These are phyloP conservation scores for Yponomeuta cagnagella DNA, from an alignment of 2,888 invertebrate genomes.

Conservation along the genomic window DNA sequence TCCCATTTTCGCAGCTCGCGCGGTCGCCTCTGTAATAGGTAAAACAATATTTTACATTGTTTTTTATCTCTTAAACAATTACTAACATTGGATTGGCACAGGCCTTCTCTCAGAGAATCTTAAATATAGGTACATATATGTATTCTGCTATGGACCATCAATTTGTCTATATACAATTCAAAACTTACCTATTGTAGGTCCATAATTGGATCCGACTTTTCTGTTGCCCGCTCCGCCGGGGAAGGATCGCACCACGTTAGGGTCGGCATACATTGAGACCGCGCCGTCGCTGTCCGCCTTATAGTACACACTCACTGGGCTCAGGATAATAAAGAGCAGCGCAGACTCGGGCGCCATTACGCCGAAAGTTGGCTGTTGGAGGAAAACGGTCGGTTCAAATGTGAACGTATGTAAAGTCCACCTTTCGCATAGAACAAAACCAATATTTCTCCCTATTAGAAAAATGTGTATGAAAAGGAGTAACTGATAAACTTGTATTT, in stretches of 20 bases:
- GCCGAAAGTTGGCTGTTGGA: constrained; percentile 89
- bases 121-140: too few relatives aligned
- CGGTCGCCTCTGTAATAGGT: constrained; percentile 78
- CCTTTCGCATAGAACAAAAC: too few relatives aligned
- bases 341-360: constrained; percentile 92
- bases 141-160: too few relatives aligned
- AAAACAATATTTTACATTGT: background rate
- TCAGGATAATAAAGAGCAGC: constrained; percentile 91
- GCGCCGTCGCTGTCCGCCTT: constrained; percentile 79
- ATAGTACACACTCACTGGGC: constrained; percentile 96
- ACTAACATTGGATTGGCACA: too few relatives aligned
- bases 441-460: too few relatives aligned
- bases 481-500: background rate
- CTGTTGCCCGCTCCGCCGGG: constrained; percentile 95
- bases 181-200: constrained; percentile 81
- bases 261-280: constrained; percentile 94
- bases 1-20: constrained; percentile 83
- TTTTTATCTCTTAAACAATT: background rate
- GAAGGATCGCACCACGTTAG: constrained; percentile 90
- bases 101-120: too few relatives aligned
- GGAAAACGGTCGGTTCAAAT: background rate
- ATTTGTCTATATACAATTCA: too few relatives aligned
- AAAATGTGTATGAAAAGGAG: background rate
- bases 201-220: constrained; percentile 97
- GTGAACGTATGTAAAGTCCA: background rate